phyloP scores from a whole-genome alignment of 2,888 invertebrate species.

The Neuroscelio doddi region DNA sequence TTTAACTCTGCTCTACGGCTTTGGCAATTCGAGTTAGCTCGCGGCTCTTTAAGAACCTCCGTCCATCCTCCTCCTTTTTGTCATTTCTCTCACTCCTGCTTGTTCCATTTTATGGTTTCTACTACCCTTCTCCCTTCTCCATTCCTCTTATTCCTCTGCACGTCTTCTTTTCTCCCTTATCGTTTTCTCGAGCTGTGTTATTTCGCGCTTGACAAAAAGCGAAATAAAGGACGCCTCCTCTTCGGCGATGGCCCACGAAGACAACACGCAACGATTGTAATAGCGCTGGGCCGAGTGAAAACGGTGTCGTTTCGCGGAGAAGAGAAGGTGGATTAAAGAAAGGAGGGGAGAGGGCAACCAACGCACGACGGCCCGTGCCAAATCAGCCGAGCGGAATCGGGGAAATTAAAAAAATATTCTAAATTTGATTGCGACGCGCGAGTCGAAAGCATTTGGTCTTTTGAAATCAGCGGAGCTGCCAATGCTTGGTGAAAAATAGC shows the following conservation, averaged over 20 bases:
- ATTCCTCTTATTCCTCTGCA: constrained; percentile 43
- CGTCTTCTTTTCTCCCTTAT: constrained; percentile 27
- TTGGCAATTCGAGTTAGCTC: constrained; percentile 49
- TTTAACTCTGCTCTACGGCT: constrained; percentile 45
- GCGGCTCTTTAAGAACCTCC: constrained; percentile 49
- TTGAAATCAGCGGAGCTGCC: constrained; percentile 67
- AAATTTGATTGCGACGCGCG: constrained; percentile 68
- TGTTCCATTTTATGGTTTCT: constrained; percentile 35
- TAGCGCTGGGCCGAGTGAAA: constrained; percentile 59
- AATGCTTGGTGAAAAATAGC: constrained; percentile 68
- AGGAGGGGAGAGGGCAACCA: constrained; percentile 44
- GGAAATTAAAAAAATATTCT: constrained; percentile 73
- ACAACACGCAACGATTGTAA: constrained; percentile 58
- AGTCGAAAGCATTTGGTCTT: constrained; percentile 56
- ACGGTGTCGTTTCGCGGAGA: constrained; percentile 43
- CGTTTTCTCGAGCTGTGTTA: constrained; percentile 53
- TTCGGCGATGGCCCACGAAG: constrained; percentile 27
- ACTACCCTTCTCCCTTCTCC: constrained; percentile 18
- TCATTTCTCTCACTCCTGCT: constrained; percentile 30
- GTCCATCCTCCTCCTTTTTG: constrained; percentile 39
- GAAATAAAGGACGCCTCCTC: constrained; percentile 41
- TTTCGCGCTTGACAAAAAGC: constrained; percentile 66
- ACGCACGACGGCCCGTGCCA: constrained; percentile 60
- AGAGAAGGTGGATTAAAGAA: constrained; percentile 29
- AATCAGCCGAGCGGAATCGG: constrained; percentile 70